A percentile compares a stretch with the other conserved stretches of the same genome.
Evolutionary conservation across 2,797 vertebrate species (phyloP).

Genomic region (Botia kubotai): DNA sequence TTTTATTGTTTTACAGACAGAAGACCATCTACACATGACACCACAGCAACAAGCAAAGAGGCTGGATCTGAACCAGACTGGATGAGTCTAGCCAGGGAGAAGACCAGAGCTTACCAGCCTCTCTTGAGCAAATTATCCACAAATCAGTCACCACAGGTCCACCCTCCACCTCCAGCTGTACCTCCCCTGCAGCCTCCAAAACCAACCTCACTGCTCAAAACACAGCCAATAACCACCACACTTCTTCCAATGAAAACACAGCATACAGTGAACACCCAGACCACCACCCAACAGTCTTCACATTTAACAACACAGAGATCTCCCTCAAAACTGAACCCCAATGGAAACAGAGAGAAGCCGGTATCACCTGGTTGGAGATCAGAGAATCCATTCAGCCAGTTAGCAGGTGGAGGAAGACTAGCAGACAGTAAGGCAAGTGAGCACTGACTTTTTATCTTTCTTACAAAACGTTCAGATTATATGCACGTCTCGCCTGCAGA

Average conservation of each 20-base stretch:
- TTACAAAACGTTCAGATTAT: too few relatives aligned
- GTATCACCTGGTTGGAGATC: not conserved
- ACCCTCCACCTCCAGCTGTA: slow-evolving; percentile 10
- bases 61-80: slow-evolving; percentile 69
- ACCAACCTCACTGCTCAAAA: slow-evolving; percentile 58
- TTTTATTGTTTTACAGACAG: not conserved
- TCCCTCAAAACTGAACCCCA: slow-evolving; percentile 26
- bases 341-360: slow-evolving; percentile 33
- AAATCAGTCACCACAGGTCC: slow-evolving; percentile 29
- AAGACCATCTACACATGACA: slow-evolving; percentile 26
- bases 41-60: slow-evolving; percentile 41
- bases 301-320: slow-evolving; percentile 16
- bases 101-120: slow-evolving; percentile 71
- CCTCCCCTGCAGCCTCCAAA: slow-evolving; percentile 11
- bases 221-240: slow-evolving; percentile 27
- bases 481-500: too few relatives aligned
- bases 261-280: slow-evolving; percentile 4
- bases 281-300: slow-evolving; percentile 2
- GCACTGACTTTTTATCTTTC: not conserved
- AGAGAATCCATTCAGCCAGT: slow-evolving; percentile 30
- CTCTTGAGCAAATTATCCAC: slow-evolving; percentile 40
- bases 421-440: slow-evolving; percentile 21
- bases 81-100: slow-evolving; percentile 79
- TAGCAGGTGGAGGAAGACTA: slow-evolving; percentile 4
- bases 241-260: slow-evolving; percentile 44